Evolutionary conservation across 2,888 invertebrate species (phyloP), one percentile per base, ranked within the genome.

Genomic region (Sclerodermus sp.): DNA sequence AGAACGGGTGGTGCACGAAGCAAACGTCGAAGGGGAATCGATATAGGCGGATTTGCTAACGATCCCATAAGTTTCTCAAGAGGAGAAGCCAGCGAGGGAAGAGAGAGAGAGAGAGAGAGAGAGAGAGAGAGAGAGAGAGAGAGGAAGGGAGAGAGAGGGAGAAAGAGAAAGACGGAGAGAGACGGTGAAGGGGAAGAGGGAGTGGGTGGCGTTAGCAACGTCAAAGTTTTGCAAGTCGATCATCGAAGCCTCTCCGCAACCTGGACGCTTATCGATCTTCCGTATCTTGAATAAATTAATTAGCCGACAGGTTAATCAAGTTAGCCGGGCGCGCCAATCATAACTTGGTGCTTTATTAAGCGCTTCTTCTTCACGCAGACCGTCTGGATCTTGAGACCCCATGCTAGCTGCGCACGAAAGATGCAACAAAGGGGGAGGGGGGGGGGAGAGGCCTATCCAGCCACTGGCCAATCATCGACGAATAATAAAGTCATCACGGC

Each of bases 271-370:
- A 70, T 70, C 64, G 57, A 62, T 51, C 55, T 49, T 43, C 38
- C 29, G 46, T 53, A 70, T 68, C 67, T 65, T 49, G 66, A 65
- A 66, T 64, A 60, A 64, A 70, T 70, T 67, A 68, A 70, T 71
- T 68, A 66, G 54, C 53, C 56, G 53, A 58, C 58, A 50, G 55
- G 58, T 66, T 66, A 70, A 70, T 68, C 64, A 63, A 68, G 61
- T 68, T 60, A 63, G 64, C 45, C 57, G 51, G 45, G 51, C 53
- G 55, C 51, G 60, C 58, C 65, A 60, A 65, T 70, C 65, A 58
- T 59, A 62, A 56, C 52, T 44, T 45, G 45, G 44, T 56, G 45
- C 57, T 62, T 59, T 62, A 55, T 54, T 53, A 54, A 48, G 38
- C 48, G 17, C 46, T 43, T 51, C 50, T 45, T 45, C 39, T 23